These are phyloP conservation scores for Neodiprion pinetum DNA, from an alignment of 1,140 invertebrate species.

Conservation along the genomic window DNA sequence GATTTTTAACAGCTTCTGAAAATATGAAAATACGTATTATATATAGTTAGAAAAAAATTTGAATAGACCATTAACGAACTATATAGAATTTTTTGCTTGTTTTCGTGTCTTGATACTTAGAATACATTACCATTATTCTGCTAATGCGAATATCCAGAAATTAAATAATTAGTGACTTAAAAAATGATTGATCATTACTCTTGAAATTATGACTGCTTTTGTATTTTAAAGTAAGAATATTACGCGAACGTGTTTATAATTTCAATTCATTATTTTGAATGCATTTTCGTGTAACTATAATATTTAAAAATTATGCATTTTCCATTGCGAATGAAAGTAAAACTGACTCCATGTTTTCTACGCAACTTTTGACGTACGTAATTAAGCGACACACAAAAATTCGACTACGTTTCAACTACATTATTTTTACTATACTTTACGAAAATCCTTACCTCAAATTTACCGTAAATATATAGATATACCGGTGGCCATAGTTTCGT, in stretches of 20 bases:
- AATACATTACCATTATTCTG: background rate
- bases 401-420: too few species aligned
- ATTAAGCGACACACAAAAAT: too few species aligned
- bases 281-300: too few species aligned
- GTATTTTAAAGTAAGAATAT: too few species aligned
- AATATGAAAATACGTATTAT: background rate
- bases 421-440: too few species aligned
- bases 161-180: conserved; percentile 4
- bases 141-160: background rate
- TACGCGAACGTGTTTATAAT: too few species aligned
- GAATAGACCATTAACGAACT: background rate
- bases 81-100: background rate
- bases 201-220: background rate
- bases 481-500: background rate
- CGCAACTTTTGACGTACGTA: too few species aligned
- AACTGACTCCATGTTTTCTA: too few species aligned
- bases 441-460: too few species aligned
- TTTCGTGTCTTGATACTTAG: background rate
- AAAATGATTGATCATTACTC: background rate
- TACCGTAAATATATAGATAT: too few species aligned
- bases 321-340: background rate
- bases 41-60: conserved; percentile 1
- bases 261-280: too few species aligned
- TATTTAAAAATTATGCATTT: too few species aligned
- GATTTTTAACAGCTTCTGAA: background rate